Evolutionary conservation across 2,797 vertebrate species (phyloP).

Genomic region (Apodemus agrarius): DNA sequence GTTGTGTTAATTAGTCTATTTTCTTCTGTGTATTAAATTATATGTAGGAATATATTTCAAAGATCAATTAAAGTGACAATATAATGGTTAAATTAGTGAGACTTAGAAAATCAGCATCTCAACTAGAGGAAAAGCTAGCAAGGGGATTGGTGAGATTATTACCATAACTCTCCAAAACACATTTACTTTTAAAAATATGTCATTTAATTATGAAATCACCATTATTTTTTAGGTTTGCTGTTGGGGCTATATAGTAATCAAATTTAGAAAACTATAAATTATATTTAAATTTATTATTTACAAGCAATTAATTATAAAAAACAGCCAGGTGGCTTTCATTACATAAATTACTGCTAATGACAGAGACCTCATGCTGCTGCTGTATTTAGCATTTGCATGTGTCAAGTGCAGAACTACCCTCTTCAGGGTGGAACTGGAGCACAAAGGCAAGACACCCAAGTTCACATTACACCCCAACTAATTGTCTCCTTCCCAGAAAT

Average conservation of each 20-base stretch:
- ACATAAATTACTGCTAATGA: constrained; percentile 98
- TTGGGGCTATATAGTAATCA: constrained; percentile 87
- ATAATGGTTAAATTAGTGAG: constrained; percentile 55
- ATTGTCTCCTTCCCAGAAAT: constrained; percentile 59
- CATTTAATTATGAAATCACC: constrained; percentile 67
- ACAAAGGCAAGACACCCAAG: constrained; percentile 58
- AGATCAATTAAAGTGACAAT: constrained; percentile 33
- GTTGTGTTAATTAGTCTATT: background rate
- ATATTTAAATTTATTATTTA: constrained; percentile 96
- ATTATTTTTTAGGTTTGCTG: constrained; percentile 77
- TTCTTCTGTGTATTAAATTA: constrained; percentile 49
- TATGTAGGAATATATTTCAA: constrained; percentile 19
- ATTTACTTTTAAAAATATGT: constrained; percentile 60
- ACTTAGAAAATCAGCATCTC: constrained; percentile 61
- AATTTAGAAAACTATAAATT: constrained; percentile 93
- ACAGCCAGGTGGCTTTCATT: constrained; percentile 93
- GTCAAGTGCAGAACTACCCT: constrained; percentile 88
- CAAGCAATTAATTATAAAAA: constrained; percentile 97
- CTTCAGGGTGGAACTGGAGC: constrained; percentile 88
- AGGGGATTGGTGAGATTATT: constrained; percentile 44
- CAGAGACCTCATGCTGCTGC: constrained; percentile 95
- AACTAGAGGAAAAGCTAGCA: constrained; percentile 18
- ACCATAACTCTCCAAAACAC: constrained; percentile 59
- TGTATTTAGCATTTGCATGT: constrained; percentile 94
- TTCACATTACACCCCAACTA: constrained; percentile 66